Base-by-base conservation (phyloP, 2,797 vertebrate species). In the Nannoperca australis region DNA sequence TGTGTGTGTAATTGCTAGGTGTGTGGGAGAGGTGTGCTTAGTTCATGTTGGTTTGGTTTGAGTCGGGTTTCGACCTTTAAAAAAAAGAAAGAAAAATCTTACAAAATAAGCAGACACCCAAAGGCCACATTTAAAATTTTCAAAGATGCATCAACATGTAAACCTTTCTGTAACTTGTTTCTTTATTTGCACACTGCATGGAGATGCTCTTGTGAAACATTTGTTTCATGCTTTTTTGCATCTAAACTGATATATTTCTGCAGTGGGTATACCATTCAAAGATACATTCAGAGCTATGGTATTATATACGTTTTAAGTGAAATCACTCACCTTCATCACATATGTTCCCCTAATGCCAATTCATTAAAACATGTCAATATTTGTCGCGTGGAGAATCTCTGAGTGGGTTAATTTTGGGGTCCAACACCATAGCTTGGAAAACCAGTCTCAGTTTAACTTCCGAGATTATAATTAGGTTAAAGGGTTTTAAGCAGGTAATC, bases 291-390 rank as follows among this genome's bases (percentile, higher is more conserved):
- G 12, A 40, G 11, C 38, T 40, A 34, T 7, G 7, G 34, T 62
- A 14, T 36, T 36, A 45, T 20, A 38, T 80, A 34, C 9, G 55
- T 60, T 69, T 77, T 20, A 64, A 76, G 63, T 73, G 65, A 36
- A 78, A 38, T 70, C 61, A 59, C 49, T 50, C 72, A 85, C 79
- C 54, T 83, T 78, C 34, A 65, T 76, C 12, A 9, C 67, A 70
- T 83, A 30, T 78, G 77, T 75, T 75, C 12, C 53, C 49, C 50
- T 73, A 3, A n/a, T 56, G 6, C 60, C 42, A 32, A 34, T 44
- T 83, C 70, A 72, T 73, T 60, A 64, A 78, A 87, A 78, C 63
- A 58, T 78, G 65, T 84, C 70, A 63, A 69, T n/a, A 45, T 84
- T 77, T 62, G 70, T 72, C 66, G 65, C 64, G 69, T 76, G 49